phyloP scores from a whole-genome alignment of 1,140 invertebrate species.

The Drosophila lini region DNA sequence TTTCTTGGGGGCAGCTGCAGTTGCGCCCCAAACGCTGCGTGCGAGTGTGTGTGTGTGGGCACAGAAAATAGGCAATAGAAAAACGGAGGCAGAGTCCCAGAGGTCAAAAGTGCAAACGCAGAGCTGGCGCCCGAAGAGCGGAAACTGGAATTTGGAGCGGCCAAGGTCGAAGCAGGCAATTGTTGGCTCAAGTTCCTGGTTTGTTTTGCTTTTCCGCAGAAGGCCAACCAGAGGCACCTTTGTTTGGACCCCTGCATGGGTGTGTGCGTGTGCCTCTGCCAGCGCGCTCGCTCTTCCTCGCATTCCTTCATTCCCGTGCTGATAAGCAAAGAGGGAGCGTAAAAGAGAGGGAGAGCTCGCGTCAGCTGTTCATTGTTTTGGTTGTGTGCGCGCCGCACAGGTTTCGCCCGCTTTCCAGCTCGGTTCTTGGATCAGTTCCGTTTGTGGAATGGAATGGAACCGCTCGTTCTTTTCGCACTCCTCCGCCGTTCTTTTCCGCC shows the following conservation, averaged over 20 bases:
- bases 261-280: neutral
- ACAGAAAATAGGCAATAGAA: conserved; percentile 21
- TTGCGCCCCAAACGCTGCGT: conserved; percentile 44
- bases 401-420: conserved; percentile 52
- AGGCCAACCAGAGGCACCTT: conserved; percentile 5
- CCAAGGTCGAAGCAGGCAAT: conserved; percentile 5
- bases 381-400: conserved; percentile 65
- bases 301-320: conserved; percentile 63
- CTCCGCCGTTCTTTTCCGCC: conserved; percentile 3
- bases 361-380: conserved; percentile 80
- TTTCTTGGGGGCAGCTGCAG: conserved; percentile 26
- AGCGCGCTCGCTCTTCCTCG: conserved; percentile 23
- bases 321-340: conserved; percentile 53
- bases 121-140: conserved; percentile 5
- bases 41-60: conserved; percentile 22
- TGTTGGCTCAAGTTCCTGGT: neutral
- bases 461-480: conserved; percentile 33
- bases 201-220: conserved; percentile 10
- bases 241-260: conserved; percentile 3
- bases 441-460: conserved; percentile 73
- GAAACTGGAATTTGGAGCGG: neutral
- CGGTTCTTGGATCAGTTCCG: conserved; percentile 67
- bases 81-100: conserved; percentile 44
- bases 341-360: conserved; percentile 22
- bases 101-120: conserved; percentile 73